Base-by-base conservation (phyloP, 23 tunicate species). In the Diplosoma virens region DNA sequence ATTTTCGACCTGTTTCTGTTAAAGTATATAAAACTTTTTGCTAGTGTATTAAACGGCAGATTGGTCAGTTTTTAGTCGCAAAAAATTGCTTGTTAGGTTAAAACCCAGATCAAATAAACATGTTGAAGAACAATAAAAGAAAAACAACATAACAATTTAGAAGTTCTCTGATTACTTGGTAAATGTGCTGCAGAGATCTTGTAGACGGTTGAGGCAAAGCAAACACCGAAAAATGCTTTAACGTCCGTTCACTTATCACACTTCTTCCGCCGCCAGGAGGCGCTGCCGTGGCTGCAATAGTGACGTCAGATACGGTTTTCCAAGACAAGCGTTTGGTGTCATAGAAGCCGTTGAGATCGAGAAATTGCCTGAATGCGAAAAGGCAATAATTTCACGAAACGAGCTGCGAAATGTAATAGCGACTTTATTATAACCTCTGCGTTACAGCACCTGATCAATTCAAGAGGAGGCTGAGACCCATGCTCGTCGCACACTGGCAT, bases 141-240 rank as follows among this genome's bases (percentile, higher is more conserved):
- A n/a, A n/a, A n/a, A n/a, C n/a, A n/a, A n/a, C n/a, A n/a, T n/a
- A n/a, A n/a, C n/a, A n/a, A n/a, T n/a, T n/a, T n/a, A n/a, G n/a
- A n/a, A n/a, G n/a, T n/a, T n/a, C n/a, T 45, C 16, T 16, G 6
- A 34, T 37, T 45, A 92, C 97, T 78, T 85, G 86, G 59, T 85
- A 92, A 33, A 92, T 92, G 71, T 92, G 97, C 76, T 92, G 97
- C 77, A 92, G 75, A 22, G 92, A 92, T 4, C 78, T 58, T n/a
- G 97, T 92, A 9, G 97, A 92, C 25, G 97, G 97, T 47, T 92
- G 97, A 0, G 97, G 97, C 25, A 92, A 59, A 6, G 92, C 87
- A 26, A 92, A 83, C 9, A 85, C 84, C 16, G 82, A 71, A 63
- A 92, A 92, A 65, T 92, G 87, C 52, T 81, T 92, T 46, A 92